Conservation (phyloP, 2,113 vertebrate species). For the Solenodon paradoxus region DNA sequence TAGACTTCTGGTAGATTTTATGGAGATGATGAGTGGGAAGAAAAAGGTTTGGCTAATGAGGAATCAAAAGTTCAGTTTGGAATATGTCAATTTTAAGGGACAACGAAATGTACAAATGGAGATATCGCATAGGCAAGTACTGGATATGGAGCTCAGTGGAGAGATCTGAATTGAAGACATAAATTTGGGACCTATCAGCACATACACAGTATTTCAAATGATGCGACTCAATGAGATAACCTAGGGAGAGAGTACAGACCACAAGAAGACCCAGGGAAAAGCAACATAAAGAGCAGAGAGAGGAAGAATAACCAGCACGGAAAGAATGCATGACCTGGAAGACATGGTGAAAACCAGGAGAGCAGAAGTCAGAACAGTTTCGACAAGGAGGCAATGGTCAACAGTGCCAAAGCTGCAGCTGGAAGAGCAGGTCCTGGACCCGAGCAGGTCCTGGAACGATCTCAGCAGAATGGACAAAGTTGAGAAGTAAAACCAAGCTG, state of each 20-base stretch:
- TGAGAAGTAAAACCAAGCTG: neutral
- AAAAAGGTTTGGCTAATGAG: neutral
- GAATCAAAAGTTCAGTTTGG: neutral
- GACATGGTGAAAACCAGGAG: neutral
- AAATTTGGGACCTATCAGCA: neutral
- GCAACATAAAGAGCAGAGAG: neutral
- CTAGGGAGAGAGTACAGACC: neutral
- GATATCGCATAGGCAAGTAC: neutral
- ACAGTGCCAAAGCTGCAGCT: too few relatives aligned
- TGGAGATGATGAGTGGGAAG: neutral
- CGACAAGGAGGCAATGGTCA: neutral
- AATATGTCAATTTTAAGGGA: neutral
- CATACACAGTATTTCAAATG: neutral
- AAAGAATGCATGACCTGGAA: neutral
- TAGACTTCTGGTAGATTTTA: neutral
- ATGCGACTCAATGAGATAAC: neutral
- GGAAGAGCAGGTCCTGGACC: neutral
- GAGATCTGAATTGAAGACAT: too few relatives aligned
- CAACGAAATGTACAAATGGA: neutral
- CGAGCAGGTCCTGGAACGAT: neutral
- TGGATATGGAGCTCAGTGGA: neutral
- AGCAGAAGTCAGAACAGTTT: neutral
- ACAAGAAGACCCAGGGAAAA: neutral
- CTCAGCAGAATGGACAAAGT: neutral
- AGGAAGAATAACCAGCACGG: neutral